phyloP scores from a whole-genome alignment of 2,113 vertebrate species.

The Thalassarche chlororhynchos region DNA sequence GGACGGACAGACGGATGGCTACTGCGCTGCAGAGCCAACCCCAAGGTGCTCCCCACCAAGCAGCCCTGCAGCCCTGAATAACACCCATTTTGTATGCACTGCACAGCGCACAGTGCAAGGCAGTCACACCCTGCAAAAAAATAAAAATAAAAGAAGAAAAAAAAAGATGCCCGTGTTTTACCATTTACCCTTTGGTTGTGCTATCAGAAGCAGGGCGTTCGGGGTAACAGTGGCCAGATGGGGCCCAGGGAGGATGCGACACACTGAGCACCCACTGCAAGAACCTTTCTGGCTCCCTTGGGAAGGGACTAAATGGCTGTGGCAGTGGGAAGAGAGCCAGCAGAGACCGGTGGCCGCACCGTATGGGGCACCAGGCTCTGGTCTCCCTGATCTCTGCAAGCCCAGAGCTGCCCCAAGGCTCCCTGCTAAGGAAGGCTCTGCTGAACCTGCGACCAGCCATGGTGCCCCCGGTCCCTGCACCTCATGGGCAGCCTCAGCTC shows the following conservation, averaged over 20 bases:
- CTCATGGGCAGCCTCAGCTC: fast-evolving
- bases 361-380: background rate
- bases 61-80: background rate
- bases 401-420: background rate
- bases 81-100: background rate
- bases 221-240: background rate
- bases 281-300: background rate
- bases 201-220: background rate
- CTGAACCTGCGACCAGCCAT: background rate
- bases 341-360: background rate
- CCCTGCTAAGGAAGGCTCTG: background rate
- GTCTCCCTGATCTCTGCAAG: background rate
- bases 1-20: fast-evolving
- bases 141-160: background rate
- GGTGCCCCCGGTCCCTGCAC: fast-evolving
- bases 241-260: background rate
- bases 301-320: background rate
- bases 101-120: background rate
- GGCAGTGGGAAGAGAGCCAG: background rate
- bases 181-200: background rate
- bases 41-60: background rate
- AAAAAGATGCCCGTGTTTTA: fast-evolving
- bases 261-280: background rate
- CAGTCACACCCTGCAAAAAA: fast-evolving
- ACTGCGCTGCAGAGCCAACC: background rate